phyloP scores from a whole-genome alignment of 2,113 vertebrate genomes.

The Siphamia tubifer region DNA sequence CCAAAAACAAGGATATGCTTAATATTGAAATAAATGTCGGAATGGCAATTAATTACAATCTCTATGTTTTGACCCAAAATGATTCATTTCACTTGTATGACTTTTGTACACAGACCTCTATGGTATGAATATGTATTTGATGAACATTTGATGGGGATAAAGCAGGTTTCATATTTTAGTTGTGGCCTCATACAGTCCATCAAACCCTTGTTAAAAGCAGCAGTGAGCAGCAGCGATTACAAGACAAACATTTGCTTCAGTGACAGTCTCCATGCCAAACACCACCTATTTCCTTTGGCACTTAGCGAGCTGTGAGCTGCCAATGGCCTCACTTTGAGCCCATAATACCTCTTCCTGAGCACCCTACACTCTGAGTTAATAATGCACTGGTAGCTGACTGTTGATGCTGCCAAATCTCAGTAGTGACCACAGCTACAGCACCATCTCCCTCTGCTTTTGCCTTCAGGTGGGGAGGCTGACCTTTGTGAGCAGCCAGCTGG shows the following conservation, averaged over 20 bases:
- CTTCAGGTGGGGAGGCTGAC: constrained; percentile 64
- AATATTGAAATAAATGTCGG: too few relatives aligned
- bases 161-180: background rate
- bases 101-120: too few relatives aligned
- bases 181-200: background rate
- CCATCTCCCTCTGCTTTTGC: constrained; percentile 27
- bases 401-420: constrained; percentile 40
- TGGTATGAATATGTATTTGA: background rate
- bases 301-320: background rate
- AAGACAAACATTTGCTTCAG: constrained; percentile 38
- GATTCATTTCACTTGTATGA: too few relatives aligned
- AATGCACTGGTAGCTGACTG: constrained; percentile 33
- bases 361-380: constrained; percentile 43
- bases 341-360: constrained; percentile 10
- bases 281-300: constrained; percentile 48
- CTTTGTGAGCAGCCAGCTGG: constrained; percentile 63
- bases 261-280: constrained; percentile 2
- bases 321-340: constrained; percentile 24
- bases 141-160: background rate
- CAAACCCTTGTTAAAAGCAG: constrained; percentile 3
- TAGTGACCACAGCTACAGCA: constrained; percentile 18
- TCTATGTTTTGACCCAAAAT: too few relatives aligned
- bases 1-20: too few relatives aligned
- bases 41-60: too few relatives aligned
- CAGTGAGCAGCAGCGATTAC: constrained; percentile 11